Conservation (phyloP, 1,140 invertebrate genomes). For the Orchestia grillus region DNA sequence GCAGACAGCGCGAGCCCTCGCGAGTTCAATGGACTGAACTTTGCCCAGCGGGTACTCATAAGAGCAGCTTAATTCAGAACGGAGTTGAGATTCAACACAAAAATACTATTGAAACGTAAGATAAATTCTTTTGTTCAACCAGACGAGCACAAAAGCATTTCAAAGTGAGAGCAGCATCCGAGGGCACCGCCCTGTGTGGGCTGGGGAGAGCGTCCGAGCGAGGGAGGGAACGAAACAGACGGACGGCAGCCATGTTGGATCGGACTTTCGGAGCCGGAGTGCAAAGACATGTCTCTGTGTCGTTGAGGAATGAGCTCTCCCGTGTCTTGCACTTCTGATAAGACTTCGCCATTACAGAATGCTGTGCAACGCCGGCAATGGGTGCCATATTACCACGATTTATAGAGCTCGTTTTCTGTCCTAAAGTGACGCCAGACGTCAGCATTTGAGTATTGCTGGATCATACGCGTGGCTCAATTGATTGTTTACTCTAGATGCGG, state of each 20-base stretch:
- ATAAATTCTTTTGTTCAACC: not conserved
- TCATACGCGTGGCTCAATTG: not conserved
- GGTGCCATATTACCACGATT: conserved; percentile 42
- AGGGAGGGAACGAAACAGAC: not conserved
- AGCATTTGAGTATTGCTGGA: not conserved
- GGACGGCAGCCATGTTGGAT: conserved; percentile 35
- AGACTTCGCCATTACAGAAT: conserved; percentile 52
- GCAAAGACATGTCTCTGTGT: conserved; percentile 54
- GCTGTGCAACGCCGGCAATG: conserved; percentile 49
- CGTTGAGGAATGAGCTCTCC: conserved; percentile 47
- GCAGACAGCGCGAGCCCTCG: not conserved
- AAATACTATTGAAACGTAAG: not conserved
- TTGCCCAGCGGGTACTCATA: not conserved
- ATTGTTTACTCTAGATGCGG: not conserved
- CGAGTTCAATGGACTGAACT: not conserved
- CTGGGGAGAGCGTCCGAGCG: not conserved
- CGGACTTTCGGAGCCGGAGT: conserved; percentile 35
- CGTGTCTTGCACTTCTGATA: conserved; percentile 55
- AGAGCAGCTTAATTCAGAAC: not conserved
- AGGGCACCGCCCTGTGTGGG: not conserved
- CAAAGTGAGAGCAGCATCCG: not conserved
- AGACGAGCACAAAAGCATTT: not conserved
- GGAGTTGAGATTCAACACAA: not conserved
- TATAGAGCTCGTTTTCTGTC: conserved; percentile 46
- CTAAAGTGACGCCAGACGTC: conserved; percentile 38